Base-by-base conservation (phyloP, 2,113 vertebrate species). In the Corythornis madagascariensis region DNA sequence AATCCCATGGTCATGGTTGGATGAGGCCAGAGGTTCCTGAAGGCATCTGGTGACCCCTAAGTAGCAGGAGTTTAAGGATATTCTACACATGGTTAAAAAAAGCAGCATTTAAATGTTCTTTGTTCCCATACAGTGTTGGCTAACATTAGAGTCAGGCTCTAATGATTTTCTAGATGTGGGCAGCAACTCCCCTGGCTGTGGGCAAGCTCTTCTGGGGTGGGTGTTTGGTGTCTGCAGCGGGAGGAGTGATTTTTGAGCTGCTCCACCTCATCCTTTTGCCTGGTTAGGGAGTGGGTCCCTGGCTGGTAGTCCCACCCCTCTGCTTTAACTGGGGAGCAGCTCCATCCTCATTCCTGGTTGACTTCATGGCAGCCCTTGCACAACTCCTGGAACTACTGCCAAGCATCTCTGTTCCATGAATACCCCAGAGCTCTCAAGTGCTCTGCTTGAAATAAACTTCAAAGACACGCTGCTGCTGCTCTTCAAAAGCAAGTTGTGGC, bases 361-460 rank as follows among this genome's bases (percentile, higher is more conserved):
- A 59, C 66, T 93, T 88, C 74, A 87, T 64, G 90, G 89, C 83
- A 94, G 81, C 45, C 47, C 77, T 93, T 82, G 74, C 84, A 89
- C 66, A 95, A 96, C 33, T 38, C 22, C 38, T 73, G 86, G 77
- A 88, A 82, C 72, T 18, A 17, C 45, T 90, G 77, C 92, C 90
- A 90, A 74, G 70, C 81, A 92, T 55, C 73, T 75, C 80, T 94
- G 53, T 69, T 71, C 90, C 60, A 66, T 59, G 88, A 86, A 92
- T 83, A 79, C 45, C 60, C 48, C 57, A 40, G 70, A 90, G 81
- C 83, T 89, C 89, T 88, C 19, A 50, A 6, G 38, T 16, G 29
- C 73, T 33, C 83, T 29, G 50, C 38, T 59, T 43, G 86, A 89
- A 93, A 73, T 55, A 59, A 24, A 95, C 92, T 89, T 93, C 88